Evolutionary conservation across 64 coral and sea anemone genomes (phyloP).

Genomic region (Montipora cactus): DNA sequence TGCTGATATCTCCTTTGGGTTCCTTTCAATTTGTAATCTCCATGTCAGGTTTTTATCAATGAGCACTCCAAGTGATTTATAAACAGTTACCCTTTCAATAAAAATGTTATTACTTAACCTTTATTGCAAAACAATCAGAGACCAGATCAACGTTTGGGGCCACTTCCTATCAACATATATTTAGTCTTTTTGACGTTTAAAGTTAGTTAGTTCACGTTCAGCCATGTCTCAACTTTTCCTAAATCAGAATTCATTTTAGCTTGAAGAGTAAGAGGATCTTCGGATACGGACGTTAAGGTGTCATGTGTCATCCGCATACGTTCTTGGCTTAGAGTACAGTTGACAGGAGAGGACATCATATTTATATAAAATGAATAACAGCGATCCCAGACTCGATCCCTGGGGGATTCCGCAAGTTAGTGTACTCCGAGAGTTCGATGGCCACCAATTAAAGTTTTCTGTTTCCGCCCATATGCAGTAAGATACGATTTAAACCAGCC

Average conservation of each 20-base stretch:
- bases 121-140: neutral
- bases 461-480: too few relatives aligned
- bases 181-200: neutral
- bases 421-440: too few relatives aligned
- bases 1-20: too few relatives aligned
- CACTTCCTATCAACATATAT: neutral
- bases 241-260: constrained; percentile 5
- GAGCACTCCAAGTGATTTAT: neutral
- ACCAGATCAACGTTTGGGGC: neutral
- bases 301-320: neutral
- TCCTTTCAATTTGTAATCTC: too few relatives aligned
- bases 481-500: too few relatives aligned
- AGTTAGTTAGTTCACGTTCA: neutral
- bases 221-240: neutral
- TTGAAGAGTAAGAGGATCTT: neutral
- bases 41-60: neutral
- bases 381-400: too few relatives aligned
- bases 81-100: neutral
- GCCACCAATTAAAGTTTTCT: too few relatives aligned
- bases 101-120: neutral
- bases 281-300: neutral
- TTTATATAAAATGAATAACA: too few relatives aligned
- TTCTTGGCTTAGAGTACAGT: neutral
- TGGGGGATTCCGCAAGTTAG: too few relatives aligned
- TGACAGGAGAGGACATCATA: neutral